phyloP scores from a whole-genome alignment of 1,140 invertebrate genomes.

The Trissolcus basalis region DNA sequence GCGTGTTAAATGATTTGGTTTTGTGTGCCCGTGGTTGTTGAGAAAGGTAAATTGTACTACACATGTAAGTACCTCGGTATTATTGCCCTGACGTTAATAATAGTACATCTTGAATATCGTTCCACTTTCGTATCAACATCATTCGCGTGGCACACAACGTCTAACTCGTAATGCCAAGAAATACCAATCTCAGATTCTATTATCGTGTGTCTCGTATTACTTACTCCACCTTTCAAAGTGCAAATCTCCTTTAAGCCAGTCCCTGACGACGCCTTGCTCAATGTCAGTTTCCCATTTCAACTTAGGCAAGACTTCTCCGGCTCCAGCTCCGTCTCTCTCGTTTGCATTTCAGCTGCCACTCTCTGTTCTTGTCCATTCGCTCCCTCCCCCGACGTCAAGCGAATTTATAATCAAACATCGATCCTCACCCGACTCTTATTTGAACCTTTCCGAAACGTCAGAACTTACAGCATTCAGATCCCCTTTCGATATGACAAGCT shows the following conservation, averaged over 20 bases:
- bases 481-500: constrained; percentile 18
- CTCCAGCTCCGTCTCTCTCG: not conserved
- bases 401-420: constrained; percentile 47
- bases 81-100: constrained; percentile 35
- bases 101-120: constrained; percentile 38
- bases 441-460: constrained; percentile 26
- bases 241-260: constrained; percentile 46
- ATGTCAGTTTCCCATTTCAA: constrained; percentile 57
- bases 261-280: constrained; percentile 32
- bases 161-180: constrained; percentile 45
- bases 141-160: constrained; percentile 40
- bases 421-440: constrained; percentile 22
- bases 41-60: constrained; percentile 32
- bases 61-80: constrained; percentile 33
- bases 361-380: not conserved
- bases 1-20: too few species aligned
- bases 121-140: constrained; percentile 43
- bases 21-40: constrained; percentile 8
- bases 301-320: constrained; percentile 25
- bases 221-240: constrained; percentile 53
- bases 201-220: constrained; percentile 57
- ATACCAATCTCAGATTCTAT: constrained; percentile 60
- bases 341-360: not conserved
- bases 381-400: constrained; percentile 21
- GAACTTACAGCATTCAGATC: constrained; percentile 20